phyloP scores from a whole-genome alignment of 1,140 invertebrate species.

The Tetranychus urticae region DNA sequence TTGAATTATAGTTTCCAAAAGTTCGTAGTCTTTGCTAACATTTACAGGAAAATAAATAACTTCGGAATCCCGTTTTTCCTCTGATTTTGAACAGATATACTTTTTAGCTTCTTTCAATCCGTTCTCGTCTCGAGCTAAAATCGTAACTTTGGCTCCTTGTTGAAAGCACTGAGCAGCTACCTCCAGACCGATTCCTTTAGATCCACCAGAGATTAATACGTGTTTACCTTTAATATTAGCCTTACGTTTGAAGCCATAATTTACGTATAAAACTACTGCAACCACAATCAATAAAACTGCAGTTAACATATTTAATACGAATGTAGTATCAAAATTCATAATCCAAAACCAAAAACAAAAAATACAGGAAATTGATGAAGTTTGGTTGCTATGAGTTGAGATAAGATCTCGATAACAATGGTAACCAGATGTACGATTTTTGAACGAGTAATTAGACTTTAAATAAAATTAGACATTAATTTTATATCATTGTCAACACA shows the following conservation, averaged over 20 bases:
- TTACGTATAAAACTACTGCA: too few relatives aligned
- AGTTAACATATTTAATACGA: too few relatives aligned
- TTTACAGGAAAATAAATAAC: constrained; percentile 28
- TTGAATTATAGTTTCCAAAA: not conserved
- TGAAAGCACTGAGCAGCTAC: constrained; percentile 46
- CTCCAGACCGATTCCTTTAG: constrained; percentile 76
- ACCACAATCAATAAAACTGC: too few relatives aligned
- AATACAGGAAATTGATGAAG: too few relatives aligned
- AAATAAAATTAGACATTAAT: too few relatives aligned
- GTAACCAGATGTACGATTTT: too few relatives aligned
- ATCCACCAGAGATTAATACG: constrained; percentile 57
- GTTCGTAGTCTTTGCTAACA: constrained; percentile 4
- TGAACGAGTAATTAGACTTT: too few relatives aligned
- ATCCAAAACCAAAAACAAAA: too few relatives aligned
- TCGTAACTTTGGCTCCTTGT: constrained; percentile 60
- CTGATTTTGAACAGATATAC: constrained; percentile 25
- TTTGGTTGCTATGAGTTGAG: too few relatives aligned
- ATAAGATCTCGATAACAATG: too few relatives aligned
- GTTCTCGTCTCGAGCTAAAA: constrained; percentile 50
- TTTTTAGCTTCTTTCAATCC: constrained; percentile 33
- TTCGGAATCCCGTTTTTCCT: constrained; percentile 20
- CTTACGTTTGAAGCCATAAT: not conserved
- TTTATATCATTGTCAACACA: too few relatives aligned
- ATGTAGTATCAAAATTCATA: too few relatives aligned
- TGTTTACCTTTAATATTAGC: not conserved